Evolutionary conservation across 2,888 invertebrate genomes (phyloP).

Genomic region (Philereme transversata): DNA sequence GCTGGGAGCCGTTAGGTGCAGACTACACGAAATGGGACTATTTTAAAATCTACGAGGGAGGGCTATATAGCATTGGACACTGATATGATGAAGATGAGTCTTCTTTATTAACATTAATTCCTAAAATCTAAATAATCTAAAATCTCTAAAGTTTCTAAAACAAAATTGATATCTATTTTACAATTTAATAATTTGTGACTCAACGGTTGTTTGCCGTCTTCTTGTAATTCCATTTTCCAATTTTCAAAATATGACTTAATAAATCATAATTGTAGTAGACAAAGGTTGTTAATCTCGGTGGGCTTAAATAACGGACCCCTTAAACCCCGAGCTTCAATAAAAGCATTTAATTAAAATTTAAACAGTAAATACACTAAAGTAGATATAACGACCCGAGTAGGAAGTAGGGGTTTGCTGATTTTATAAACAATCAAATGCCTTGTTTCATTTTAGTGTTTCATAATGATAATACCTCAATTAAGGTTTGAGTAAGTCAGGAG

Average conservation of each 20-base stretch:
- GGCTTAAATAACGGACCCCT: slow-evolving; percentile 70
- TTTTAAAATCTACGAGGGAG: too few species aligned
- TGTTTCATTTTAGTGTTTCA: slow-evolving; percentile 17
- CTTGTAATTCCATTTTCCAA: slow-evolving; percentile 4
- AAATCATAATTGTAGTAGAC: slow-evolving; percentile 73
- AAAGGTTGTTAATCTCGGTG: slow-evolving; percentile 72
- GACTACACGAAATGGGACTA: too few species aligned
- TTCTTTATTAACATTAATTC: too few species aligned
- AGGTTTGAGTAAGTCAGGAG: background rate
- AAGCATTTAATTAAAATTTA: slow-evolving; percentile 74
- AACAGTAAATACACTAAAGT: slow-evolving; percentile 55
- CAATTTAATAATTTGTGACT: too few species aligned
- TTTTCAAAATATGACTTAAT: slow-evolving; percentile 56
- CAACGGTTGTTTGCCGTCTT: background rate
- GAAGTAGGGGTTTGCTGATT: slow-evolving; percentile 41
- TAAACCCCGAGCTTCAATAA: slow-evolving; percentile 68
- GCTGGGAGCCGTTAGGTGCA: too few species aligned
- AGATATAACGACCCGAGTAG: slow-evolving; percentile 38
- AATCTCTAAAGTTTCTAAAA: too few species aligned
- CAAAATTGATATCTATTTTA: too few species aligned
- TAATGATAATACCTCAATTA: background rate
- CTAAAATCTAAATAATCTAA: too few species aligned
- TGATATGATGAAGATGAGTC: too few species aligned
- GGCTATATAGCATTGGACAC: too few species aligned
- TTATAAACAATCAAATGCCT: slow-evolving; percentile 42